phyloP scores from a whole-genome alignment of 1,140 invertebrate species.

The Plutomurus gul region DNA sequence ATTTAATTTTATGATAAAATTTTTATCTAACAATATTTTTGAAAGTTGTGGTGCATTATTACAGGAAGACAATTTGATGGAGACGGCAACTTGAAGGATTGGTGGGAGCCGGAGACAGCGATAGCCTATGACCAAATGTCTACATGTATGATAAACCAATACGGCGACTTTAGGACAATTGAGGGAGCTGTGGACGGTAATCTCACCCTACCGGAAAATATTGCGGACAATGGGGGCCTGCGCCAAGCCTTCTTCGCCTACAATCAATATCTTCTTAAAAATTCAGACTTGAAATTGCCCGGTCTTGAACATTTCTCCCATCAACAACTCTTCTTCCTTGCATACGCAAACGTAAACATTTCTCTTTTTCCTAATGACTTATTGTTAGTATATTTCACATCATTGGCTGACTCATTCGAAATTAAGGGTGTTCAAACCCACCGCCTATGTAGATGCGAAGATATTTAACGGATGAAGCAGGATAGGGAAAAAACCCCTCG shows the following conservation, averaged over 20 bases:
- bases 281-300: constrained; percentile 63
- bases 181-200: constrained; percentile 59
- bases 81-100: constrained; percentile 63
- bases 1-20: too few relatives aligned
- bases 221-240: constrained; percentile 76
- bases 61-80: constrained; percentile 65
- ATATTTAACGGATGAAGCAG: too few relatives aligned
- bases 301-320: constrained; percentile 73
- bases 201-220: constrained; percentile 66
- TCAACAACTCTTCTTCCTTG: constrained; percentile 65
- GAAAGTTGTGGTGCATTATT: background rate
- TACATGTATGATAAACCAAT: constrained; percentile 66
- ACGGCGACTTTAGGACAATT: constrained; percentile 58
- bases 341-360: constrained; percentile 65
- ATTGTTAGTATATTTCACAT: too few relatives aligned
- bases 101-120: constrained; percentile 56
- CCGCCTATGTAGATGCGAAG: too few relatives aligned
- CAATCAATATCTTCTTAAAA: constrained; percentile 64
- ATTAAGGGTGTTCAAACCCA: too few relatives aligned
- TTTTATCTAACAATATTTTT: too few relatives aligned
- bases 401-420: too few relatives aligned
- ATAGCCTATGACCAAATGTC: constrained; percentile 60
- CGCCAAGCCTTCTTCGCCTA: constrained; percentile 78
- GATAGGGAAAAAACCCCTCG: too few relatives aligned
- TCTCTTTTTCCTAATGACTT: too few relatives aligned